Evolutionary conservation across 2,797 vertebrate genomes (phyloP), one percentile per base, ranked within the genome.

Genomic region (Lepilemur ruficaudatus): DNA sequence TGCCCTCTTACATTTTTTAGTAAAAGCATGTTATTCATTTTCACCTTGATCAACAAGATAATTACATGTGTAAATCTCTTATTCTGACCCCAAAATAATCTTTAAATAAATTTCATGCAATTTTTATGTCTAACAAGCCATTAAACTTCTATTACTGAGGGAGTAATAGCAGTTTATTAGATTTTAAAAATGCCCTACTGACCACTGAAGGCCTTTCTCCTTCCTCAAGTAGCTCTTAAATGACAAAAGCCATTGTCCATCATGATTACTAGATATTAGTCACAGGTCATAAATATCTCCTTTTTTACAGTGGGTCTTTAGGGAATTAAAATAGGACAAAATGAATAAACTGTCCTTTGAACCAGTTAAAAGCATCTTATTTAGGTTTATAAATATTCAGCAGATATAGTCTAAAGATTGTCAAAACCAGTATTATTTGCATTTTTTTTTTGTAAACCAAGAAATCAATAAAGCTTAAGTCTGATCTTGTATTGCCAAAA

Each of bases 111-210:
- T 91, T 91, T 91, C 87, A 79, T 72, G 69, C 35, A 93, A 96
- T 94, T 97, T 97, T 92, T 96, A 91, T 95, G 89, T 88, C 81
- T 94, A 97, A 95, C 59, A 98, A 96, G 46, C 65, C 73, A 59
- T 97, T 94, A 91, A 0, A 23, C 72, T 97, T 97, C 97, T 97
- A 97, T 96, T 96, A 92, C 61, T 59, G 65, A 88, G 59, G 30
- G 52, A 95, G 76, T 96, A 97, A 97, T 85, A 96, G 78, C 70
- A 80, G 12, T 83, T 94, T 93, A 96, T 94, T 97, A 92, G 91
- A 83, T 80, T 94, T 96, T 95, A 48, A 11, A 94, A 97, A 95
- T 92, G 78, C 61, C 95, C 87, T 93, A 55, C 55, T 94, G 92
- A 63, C 83, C 87, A 70, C 2, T 63, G 18, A 94, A 97, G 65